phyloP scores from a whole-genome alignment of 2,888 invertebrate genomes.

The Patella caerulea region DNA sequence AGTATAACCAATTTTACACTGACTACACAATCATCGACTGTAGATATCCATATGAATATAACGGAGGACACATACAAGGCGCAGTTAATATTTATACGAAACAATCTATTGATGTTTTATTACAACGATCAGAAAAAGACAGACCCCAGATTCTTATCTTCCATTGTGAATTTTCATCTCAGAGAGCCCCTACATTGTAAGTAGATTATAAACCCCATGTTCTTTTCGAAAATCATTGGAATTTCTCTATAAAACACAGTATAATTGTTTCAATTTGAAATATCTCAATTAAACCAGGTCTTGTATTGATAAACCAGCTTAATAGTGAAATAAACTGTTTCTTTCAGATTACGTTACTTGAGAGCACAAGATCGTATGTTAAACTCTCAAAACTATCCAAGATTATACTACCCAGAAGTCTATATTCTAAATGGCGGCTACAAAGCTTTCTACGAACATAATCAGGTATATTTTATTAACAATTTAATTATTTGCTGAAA shows the following conservation, averaged over 20 bases:
- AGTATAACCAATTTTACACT: constrained; percentile 77
- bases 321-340: neutral
- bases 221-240: neutral
- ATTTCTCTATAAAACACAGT: neutral
- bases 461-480: constrained; percentile 59
- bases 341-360: constrained; percentile 82
- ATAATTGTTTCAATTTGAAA: neutral
- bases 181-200: constrained; percentile 34
- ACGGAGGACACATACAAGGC: constrained; percentile 73
- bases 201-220: neutral
- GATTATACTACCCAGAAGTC: constrained; percentile 88
- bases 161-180: constrained; percentile 39
- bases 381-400: constrained; percentile 86
- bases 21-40: constrained; percentile 88
- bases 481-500: neutral
- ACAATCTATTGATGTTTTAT: constrained; percentile 18
- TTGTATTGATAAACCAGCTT: no score
- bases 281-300: neutral
- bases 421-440: constrained; percentile 92
- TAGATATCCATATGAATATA: constrained; percentile 88
- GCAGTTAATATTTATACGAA: constrained; percentile 24
- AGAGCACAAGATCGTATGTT: constrained; percentile 84
- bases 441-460: constrained; percentile 82
- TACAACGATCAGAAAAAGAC: constrained; percentile 3
- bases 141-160: constrained; percentile 31